These are phyloP conservation scores for Lycia hirtaria DNA, from an alignment of 2,888 invertebrate genomes.

Conservation along the genomic window DNA sequence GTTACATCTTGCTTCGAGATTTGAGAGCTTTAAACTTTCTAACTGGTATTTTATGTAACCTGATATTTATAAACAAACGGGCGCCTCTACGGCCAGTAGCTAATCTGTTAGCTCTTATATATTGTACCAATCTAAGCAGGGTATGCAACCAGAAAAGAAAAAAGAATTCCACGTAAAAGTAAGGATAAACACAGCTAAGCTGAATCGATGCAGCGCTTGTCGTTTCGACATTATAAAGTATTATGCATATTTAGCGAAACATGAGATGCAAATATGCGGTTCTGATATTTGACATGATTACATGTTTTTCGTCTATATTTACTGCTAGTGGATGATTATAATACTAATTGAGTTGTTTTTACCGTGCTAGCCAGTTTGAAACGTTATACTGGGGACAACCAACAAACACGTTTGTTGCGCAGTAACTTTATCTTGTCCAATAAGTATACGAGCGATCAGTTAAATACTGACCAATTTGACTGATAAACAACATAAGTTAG, in stretches of 20 bases:
- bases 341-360: slow-evolving; percentile 24
- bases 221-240: slow-evolving; percentile 14
- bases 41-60: slow-evolving; percentile 3
- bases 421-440: slow-evolving; percentile 56
- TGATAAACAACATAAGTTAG: slow-evolving; percentile 9
- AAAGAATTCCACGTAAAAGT: slow-evolving; percentile 46
- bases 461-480: slow-evolving; percentile 22
- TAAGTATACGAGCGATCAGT: slow-evolving; percentile 40
- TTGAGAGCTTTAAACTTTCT: too few species aligned
- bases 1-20: too few species aligned
- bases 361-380: slow-evolving; percentile 26
- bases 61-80: too few species aligned
- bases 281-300: slow-evolving; percentile 29
- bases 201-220: slow-evolving; percentile 33
- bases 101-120: slow-evolving; percentile 42
- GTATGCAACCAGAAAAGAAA: slow-evolving; percentile 48
- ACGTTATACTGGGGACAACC: slow-evolving; percentile 45
- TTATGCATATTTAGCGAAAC: slow-evolving; percentile 27
- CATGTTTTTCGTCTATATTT: slow-evolving; percentile 20
- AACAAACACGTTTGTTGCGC: slow-evolving; percentile 66
- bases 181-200: slow-evolving; percentile 44
- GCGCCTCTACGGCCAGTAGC: too few species aligned
- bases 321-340: slow-evolving; percentile 16
- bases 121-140: slow-evolving; percentile 48
- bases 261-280: slow-evolving; percentile 18